These are phyloP conservation scores for Microctenopoma stevenorrisi DNA, from an alignment of 2,797 vertebrate species.

Conservation along the genomic window DNA sequence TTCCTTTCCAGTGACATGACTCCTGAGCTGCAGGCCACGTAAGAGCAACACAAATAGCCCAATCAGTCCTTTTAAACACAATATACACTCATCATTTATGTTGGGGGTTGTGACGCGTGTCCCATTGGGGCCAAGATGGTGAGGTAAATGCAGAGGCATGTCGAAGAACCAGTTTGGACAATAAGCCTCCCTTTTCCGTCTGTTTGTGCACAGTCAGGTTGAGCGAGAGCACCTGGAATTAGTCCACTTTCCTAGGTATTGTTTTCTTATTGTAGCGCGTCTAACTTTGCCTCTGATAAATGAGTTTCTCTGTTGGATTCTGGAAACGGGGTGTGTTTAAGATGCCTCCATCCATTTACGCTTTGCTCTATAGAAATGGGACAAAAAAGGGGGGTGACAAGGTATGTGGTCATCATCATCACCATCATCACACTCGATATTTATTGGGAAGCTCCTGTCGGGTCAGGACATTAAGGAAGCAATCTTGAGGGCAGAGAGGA, in stretches of 20 bases:
- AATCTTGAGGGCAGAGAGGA: constrained; percentile 40
- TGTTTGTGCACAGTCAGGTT: constrained; percentile 32
- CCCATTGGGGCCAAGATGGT: constrained; percentile 5
- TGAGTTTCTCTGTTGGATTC: background rate
- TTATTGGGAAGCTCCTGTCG: constrained; percentile 58
- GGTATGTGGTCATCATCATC: constrained; percentile 1
- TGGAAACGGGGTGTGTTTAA: background rate
- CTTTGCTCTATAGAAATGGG: constrained; percentile 9
- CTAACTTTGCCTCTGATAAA: background rate
- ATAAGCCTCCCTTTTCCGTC: background rate
- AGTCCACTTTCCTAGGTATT: background rate
- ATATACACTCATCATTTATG: constrained; percentile 37
- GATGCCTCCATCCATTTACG: background rate
- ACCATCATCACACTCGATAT: constrained; percentile 19
- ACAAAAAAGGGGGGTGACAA: background rate
- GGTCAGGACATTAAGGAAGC: constrained; percentile 63
- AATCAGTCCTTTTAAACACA: constrained; percentile 21
- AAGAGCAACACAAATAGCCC: constrained; percentile 49
- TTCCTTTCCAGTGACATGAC: constrained; percentile 21
- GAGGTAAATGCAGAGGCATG: constrained; percentile 58
- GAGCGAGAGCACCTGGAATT: constrained; percentile 14
- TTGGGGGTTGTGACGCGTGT: constrained; percentile 35
- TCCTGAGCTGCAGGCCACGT: constrained; percentile 14
- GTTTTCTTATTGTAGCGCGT: background rate
- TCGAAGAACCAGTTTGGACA: constrained; percentile 68